These are phyloP conservation scores for Myzus persicae DNA, from an alignment of 1,140 invertebrate species.

Conservation along the genomic window DNA sequence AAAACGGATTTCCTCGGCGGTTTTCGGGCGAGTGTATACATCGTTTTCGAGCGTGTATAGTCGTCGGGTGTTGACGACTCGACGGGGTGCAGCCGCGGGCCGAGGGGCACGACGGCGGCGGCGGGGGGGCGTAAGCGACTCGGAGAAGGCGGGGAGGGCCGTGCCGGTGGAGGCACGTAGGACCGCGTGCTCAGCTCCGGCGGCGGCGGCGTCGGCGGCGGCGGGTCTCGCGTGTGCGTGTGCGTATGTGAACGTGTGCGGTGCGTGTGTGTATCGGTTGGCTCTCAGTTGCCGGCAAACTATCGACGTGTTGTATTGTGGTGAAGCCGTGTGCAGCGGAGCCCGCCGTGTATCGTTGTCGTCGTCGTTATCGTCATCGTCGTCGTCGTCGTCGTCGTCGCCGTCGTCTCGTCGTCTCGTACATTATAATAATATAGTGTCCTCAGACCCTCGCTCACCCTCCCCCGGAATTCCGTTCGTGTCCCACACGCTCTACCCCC, in stretches of 20 bases:
- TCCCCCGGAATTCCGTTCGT: neutral
- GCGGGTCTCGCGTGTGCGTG: neutral
- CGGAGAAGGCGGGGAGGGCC: neutral
- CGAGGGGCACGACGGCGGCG: neutral
- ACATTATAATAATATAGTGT: no score
- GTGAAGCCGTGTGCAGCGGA: slow-evolving; percentile 10
- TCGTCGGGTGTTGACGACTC: neutral
- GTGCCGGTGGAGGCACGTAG: neutral
- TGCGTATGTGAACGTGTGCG: neutral
- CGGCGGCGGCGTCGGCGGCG: neutral
- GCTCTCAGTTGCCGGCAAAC: slow-evolving; percentile 57
- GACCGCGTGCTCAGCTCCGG: slow-evolving; percentile 39
- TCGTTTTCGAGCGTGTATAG: no score
- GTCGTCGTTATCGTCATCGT: neutral
- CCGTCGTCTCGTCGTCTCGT: neutral
- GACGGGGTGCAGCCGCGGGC: no score
- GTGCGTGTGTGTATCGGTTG: slow-evolving; percentile 3
- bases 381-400: neutral
- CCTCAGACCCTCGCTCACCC: neutral
- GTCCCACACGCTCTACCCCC: neutral
- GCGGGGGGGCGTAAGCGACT: neutral
- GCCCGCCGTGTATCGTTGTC: neutral
- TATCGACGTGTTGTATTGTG: slow-evolving; percentile 57
- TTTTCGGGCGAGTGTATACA: neutral
- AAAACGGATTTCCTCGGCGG: neutral